Evolutionary conservation across 2,797 vertebrate species (phyloP), one percentile per base, ranked within the genome.

Genomic region (Micropoecilia bifurca): DNA sequence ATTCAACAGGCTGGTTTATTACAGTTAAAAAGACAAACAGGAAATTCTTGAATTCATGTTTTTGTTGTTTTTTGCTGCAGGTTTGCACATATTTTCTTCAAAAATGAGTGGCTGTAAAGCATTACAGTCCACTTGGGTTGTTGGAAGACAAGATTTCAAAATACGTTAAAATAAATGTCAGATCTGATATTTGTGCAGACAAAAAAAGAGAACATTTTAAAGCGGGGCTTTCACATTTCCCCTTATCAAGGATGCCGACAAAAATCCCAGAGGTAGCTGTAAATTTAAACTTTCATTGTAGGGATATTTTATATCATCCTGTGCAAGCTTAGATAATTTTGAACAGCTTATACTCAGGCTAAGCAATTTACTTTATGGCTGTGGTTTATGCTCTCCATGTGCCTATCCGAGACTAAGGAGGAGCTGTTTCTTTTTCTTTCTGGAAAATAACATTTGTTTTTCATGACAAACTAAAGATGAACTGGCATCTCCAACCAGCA

Each of bases 121-220:
- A 12, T 43, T 69, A 22, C 22, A 41, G 36, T n/a, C 9, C 20
- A 43, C 36, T 9, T 39, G 63, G 20, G 4, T 68, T 41, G 33
- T 9, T 1, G 25, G 18, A 10, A 41, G 7, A 8, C 39, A 41
- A 36, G 20, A 36, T 63, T 63, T 36, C 16, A 63, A 36, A 33
- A 36, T 36, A 63, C 14, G 1, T 36, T 22, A 39, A 25, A 68
- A 66, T 1, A 66, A 1, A 68, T 25, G 20, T 39, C 18, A 10
- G 36, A 41, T 63, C 16, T 36, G 36, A 41, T 25, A 4, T 68
- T 68, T 39, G 2, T 10, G 20, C 3, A 14, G 20, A 41, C 8
- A 68, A 68, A 68, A 68, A 39, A n/a, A n/a, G 20, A 63, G 36
- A 25, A 68, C 63, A 68, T 68, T 39, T 68, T 41, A 39, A 39